phyloP scores from a whole-genome alignment of 2,888 invertebrate species.

The Leptura quadrifasciata region DNA sequence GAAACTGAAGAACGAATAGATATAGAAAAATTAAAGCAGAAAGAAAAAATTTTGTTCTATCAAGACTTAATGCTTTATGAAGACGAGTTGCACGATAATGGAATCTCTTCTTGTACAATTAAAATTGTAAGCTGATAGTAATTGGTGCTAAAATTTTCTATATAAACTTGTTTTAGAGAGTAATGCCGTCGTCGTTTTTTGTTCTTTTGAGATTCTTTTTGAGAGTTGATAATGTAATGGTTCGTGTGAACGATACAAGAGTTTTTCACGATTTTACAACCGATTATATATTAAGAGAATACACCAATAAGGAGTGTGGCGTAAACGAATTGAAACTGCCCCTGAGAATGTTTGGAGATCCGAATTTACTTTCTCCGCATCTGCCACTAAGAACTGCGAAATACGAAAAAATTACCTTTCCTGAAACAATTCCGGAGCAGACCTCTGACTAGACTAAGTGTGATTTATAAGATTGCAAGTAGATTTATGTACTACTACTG shows the following conservation, averaged over 20 bases:
- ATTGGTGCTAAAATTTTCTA: neutral
- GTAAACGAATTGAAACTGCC: conserved; percentile 82
- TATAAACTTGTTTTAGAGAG: conserved; percentile 81
- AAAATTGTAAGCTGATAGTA: conserved; percentile 88
- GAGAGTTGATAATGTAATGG: conserved; percentile 94
- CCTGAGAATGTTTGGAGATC: conserved; percentile 79
- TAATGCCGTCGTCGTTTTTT: conserved; percentile 96
- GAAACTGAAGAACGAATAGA: conserved; percentile 87
- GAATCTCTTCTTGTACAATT: conserved; percentile 90
- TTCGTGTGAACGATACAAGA: conserved; percentile 91
- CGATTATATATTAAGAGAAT: conserved; percentile 88
- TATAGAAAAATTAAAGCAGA: conserved; percentile 89
- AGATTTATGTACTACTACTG: conserved; percentile 9
- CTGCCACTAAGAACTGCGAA: conserved; percentile 76
- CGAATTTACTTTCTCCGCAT: conserved; percentile 81
- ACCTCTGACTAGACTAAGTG: neutral
- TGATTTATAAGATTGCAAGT: neutral
- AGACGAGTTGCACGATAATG: conserved; percentile 99
- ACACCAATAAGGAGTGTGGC: conserved; percentile 85
- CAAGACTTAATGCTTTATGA: conserved; percentile 96
- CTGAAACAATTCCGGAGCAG: neutral
- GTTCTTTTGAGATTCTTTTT: conserved; percentile 93
- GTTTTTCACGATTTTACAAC: conserved; percentile 87
- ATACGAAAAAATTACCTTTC: conserved; percentile 72
- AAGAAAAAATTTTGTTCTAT: conserved; percentile 95